Evolutionary conservation across 2,113 vertebrate genomes (phyloP), one percentile per base, ranked within the genome.

Genomic region (Corythoichthys haematopterus): DNA sequence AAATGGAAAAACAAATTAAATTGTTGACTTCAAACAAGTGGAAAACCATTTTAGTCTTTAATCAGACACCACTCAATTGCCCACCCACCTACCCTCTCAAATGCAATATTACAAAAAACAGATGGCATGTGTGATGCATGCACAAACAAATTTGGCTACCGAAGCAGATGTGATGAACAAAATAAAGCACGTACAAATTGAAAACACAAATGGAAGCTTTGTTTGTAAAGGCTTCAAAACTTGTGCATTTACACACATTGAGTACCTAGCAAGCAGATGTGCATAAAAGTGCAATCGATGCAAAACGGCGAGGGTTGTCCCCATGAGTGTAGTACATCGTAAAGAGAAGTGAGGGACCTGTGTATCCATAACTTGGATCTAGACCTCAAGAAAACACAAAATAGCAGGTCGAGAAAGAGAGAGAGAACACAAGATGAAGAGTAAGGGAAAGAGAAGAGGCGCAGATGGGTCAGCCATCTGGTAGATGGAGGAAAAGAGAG

Each of bases 401-500:
- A 84, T 69, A 69, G 71, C 57, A 62, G 78, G 75, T 70, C 66
- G 71, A 69, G 68, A 50, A 58, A 28, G 16, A 45, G 20, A 56
- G 76, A 47, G 67, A 60, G 69, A 58, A 74, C 62, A 68, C 74
- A 3, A 69, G 88, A 74, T 69, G 68, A 74, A 73, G 83, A 79
- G 71, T 33, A 76, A 79, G 78, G 71, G 74, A 79, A 80, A 79
- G 81, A 78, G 72, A 79, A 69, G 75, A 56, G 63, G 85, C 90
- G 87, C 91, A 93, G 91, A 93, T 93, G 91, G 92, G 90, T 91
- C 87, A 91, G 87, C 92, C 92, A 93, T 92, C 92, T 93, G 91
- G 80, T 91, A 79, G 79, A 89, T 83, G 77, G 80, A 89, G 82
- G 82, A 87, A 90, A 88, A 86, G 80, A 70, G 69, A 82, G 74